These are phyloP conservation scores for Struthio camelus DNA, from an alignment of 2,113 vertebrate species.

Conservation along the genomic window DNA sequence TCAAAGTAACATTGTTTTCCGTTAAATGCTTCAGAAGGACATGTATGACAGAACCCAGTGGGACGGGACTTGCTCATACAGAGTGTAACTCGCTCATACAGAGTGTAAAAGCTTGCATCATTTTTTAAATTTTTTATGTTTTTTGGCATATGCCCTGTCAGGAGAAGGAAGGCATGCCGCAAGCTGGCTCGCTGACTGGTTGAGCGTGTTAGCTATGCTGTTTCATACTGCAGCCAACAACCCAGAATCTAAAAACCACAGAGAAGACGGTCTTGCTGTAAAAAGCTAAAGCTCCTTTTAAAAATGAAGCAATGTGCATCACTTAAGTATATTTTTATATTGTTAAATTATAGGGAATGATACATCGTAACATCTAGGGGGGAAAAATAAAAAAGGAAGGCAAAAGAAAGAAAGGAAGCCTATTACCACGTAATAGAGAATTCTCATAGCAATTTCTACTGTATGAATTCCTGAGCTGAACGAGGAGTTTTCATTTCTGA, in stretches of 20 bases:
- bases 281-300: neutral
- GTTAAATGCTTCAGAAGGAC: neutral
- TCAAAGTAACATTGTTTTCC: neutral
- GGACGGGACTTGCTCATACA: neutral
- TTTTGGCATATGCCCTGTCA: neutral
- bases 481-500: neutral
- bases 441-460: neutral
- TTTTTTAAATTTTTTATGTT: neutral
- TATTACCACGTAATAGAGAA: neutral
- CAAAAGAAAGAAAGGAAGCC: neutral
- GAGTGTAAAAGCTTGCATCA: neutral
- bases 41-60: neutral
- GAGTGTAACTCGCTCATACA: neutral
- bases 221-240: neutral
- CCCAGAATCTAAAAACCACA: neutral
- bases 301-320: neutral
- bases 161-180: neutral
- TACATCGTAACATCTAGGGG: neutral
- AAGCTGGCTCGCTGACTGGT: neutral
- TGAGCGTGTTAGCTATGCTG: neutral
- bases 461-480: neutral
- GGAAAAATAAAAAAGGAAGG: neutral
- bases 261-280: neutral
- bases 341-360: neutral
- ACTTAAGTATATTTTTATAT: neutral